Evolutionary conservation across 2,113 vertebrate species (phyloP).

Genomic region (Thomomys bottae): DNA sequence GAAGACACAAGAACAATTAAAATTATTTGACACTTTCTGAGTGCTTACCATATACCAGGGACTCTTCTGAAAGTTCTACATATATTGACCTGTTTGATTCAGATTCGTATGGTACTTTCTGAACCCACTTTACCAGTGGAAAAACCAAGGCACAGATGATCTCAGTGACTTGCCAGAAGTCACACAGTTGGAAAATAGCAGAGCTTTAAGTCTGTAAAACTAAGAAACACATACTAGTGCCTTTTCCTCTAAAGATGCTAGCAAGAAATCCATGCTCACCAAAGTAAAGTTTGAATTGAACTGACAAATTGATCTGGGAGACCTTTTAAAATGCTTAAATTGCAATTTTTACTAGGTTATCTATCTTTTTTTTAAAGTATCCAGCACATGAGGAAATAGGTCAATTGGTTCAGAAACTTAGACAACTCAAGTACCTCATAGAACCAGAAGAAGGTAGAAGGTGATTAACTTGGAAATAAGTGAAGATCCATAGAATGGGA

Average conservation of each 20-base stretch:
- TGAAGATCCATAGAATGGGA: background rate
- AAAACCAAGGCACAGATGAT: background rate
- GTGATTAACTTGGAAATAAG: background rate
- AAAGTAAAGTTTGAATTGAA: background rate
- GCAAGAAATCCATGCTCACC: background rate
- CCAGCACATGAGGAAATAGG: background rate
- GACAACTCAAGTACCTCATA: background rate
- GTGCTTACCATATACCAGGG: background rate
- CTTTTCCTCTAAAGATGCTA: background rate
- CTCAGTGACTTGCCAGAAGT: background rate
- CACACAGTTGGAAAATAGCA: background rate
- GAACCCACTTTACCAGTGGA: conserved; percentile 4
- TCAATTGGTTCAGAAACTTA: background rate
- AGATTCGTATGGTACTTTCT: too few species aligned
- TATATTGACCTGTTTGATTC: too few species aligned
- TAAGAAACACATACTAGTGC: too few species aligned
- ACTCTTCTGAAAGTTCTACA: background rate
- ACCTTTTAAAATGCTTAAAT: background rate
- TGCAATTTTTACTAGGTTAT: conserved; percentile 12
- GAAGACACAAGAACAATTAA: background rate
- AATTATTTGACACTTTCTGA: background rate
- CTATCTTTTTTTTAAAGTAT: background rate
- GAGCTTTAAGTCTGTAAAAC: background rate
- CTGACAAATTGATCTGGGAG: background rate
- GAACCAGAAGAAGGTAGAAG: background rate